Evolutionary conservation across 2,888 invertebrate species (phyloP).

Genomic region (Torymus tubicola): DNA sequence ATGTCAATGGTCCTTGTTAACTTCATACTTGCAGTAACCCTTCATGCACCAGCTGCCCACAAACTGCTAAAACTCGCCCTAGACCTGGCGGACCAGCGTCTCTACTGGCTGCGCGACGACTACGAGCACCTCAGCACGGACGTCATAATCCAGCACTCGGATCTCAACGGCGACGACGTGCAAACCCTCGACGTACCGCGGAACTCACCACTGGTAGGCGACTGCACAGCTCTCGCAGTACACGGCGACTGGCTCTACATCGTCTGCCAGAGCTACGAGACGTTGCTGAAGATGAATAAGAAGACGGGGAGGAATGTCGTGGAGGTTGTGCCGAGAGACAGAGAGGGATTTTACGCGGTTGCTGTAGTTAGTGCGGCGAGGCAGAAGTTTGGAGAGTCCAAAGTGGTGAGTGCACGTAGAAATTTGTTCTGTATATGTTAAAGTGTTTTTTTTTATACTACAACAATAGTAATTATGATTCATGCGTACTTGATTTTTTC

Average conservation of each 20-base stretch:
- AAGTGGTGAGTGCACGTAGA: too few species aligned
- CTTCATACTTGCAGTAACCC: too few species aligned
- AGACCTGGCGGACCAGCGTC: neutral
- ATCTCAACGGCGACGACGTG: neutral
- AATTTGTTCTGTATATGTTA: too few species aligned
- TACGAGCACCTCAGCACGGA: neutral
- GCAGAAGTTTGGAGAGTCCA: too few species aligned
- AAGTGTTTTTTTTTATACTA: too few species aligned
- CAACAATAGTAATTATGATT: too few species aligned
- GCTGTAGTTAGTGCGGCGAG: neutral
- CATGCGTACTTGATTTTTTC: too few species aligned
- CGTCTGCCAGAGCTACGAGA: conserved; percentile 10
- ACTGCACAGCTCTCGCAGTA: neutral
- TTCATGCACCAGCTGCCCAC: too few species aligned
- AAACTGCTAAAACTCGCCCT: neutral
- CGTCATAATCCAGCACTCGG: neutral
- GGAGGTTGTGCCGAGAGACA: neutral
- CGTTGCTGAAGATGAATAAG: neutral
- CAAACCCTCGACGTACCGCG: neutral
- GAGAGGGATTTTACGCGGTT: conserved; percentile 1
- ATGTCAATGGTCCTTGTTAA: too few species aligned
- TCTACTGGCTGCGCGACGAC: conserved; percentile 11
- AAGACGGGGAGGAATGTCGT: neutral
- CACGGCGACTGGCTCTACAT: conserved; percentile 18
- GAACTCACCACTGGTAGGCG: neutral